A percentile compares a stretch with the other conserved stretches of the same genome.
Evolutionary conservation across 2,888 invertebrate species (phyloP).

Genomic region (Tyria jacobaeae): DNA sequence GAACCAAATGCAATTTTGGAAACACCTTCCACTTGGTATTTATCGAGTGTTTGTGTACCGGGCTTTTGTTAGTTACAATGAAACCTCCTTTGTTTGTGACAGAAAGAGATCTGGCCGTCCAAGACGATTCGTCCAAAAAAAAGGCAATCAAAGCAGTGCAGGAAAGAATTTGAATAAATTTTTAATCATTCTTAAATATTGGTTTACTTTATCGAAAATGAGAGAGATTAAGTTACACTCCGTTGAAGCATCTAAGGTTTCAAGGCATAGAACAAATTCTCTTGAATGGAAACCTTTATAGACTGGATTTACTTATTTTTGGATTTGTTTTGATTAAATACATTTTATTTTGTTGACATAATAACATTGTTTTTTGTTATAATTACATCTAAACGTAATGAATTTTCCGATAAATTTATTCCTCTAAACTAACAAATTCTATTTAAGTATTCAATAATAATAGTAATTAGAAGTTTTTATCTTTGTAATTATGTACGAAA

Average conservation of each 20-base stretch:
- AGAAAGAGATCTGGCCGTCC: too few species aligned
- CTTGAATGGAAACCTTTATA: constrained; percentile 17
- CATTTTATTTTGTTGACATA: constrained; percentile 12
- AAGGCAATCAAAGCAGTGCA: too few species aligned
- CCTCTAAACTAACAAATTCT: too few species aligned
- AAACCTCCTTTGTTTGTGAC: too few species aligned
- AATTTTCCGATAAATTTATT: not conserved
- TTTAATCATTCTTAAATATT: constrained; percentile 6
- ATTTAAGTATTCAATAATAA: too few species aligned
- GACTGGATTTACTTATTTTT: constrained; percentile 24
- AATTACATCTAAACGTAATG: constrained; percentile 3
- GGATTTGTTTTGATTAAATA: constrained; percentile 27
- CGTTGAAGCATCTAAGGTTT: constrained; percentile 35
- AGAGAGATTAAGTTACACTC: constrained; percentile 33
- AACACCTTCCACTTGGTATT: too few species aligned
- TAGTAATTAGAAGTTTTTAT: too few species aligned
- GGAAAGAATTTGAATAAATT: not conserved
- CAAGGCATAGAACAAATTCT: constrained; percentile 32
- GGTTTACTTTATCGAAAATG: constrained; percentile 7
- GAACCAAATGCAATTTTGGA: too few species aligned
- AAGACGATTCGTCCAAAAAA: too few species aligned
- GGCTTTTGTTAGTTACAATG: too few species aligned
- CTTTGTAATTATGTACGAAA: too few species aligned
- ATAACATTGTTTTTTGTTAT: constrained; percentile 6
- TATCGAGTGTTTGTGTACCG: too few species aligned